A percentile compares a stretch with the other conserved stretches of the same genome.
These are phyloP conservation scores for Gymnothorax reevesii DNA, from an alignment of 2,797 vertebrate genomes.

Conservation along the genomic window DNA sequence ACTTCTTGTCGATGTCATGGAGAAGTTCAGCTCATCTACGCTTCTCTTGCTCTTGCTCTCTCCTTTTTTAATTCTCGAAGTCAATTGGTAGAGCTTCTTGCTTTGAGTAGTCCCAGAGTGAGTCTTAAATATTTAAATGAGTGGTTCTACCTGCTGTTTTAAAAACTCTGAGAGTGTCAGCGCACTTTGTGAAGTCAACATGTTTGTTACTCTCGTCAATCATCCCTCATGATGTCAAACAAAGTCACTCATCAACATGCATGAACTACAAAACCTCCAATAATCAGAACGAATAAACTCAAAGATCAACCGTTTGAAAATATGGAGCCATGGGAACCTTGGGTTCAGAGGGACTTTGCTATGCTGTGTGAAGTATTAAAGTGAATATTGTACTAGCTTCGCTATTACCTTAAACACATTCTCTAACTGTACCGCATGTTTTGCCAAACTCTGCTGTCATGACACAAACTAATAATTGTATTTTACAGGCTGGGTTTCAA, in stretches of 20 bases:
- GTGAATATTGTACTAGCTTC: background rate
- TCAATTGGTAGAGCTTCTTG: background rate
- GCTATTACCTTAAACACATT: background rate
- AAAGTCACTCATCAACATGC: background rate
- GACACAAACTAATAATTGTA: background rate
- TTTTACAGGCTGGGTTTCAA: background rate
- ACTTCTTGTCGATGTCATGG: slow-evolving; percentile 3
- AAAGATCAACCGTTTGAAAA: background rate
- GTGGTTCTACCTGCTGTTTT: slow-evolving; percentile 38
- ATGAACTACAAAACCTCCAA: background rate
- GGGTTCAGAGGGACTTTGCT: slow-evolving; percentile 8
- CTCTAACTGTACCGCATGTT: background rate
- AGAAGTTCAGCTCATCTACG: background rate
- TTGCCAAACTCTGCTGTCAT: background rate
- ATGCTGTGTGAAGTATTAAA: slow-evolving; percentile 16
- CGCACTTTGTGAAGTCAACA: background rate
- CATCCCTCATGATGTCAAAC: too few relatives aligned
- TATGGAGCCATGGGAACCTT: background rate
- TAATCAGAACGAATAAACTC: background rate
- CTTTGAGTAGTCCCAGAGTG: slow-evolving; percentile 23
- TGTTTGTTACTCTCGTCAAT: background rate
- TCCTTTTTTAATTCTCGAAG: slow-evolving; percentile 9
- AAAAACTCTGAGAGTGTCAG: background rate
- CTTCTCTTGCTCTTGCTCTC: background rate
- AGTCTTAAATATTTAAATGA: slow-evolving; percentile 28